A percentile compares a stretch with the other conserved stretches of the same genome.
Evolutionary conservation across 2,888 invertebrate genomes (phyloP).

Genomic region (Eupithecia inturbata): DNA sequence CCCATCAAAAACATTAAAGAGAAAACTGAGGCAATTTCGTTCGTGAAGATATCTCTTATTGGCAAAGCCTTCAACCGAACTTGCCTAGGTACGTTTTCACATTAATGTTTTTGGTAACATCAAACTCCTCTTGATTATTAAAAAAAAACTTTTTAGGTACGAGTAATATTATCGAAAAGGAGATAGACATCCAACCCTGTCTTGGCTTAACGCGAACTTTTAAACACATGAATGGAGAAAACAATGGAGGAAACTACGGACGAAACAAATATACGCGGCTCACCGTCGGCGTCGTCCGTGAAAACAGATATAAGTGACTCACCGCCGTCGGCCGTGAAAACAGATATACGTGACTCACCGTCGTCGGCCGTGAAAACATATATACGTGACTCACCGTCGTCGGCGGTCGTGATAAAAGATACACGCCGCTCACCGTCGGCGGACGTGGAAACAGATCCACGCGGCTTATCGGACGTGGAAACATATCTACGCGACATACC

Average conservation of each 20-base stretch:
- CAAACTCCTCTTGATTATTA: not conserved
- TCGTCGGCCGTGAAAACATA: not conserved
- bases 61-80: not conserved
- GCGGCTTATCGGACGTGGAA: not conserved
- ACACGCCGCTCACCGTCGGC: not conserved
- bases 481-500: fast-evolving
- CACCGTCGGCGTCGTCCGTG: not conserved
- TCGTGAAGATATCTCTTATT: not conserved
- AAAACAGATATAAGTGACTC: too few relatives aligned
- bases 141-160: not conserved
- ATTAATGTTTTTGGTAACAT: not conserved
- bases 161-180: not conserved
- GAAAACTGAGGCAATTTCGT: not conserved
- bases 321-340: too few relatives aligned
- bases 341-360: not conserved
- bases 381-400: not conserved
- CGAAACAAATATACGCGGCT: too few relatives aligned
- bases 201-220: not conserved
- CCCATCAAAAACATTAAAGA: not conserved
- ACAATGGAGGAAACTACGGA: not conserved
- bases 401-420: not conserved
- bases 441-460: not conserved
- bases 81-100: not conserved
- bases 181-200: not conserved
- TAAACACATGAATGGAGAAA: not conserved